phyloP scores from a whole-genome alignment of 2,113 vertebrate species.

The Pygoscelis antarcticus region DNA sequence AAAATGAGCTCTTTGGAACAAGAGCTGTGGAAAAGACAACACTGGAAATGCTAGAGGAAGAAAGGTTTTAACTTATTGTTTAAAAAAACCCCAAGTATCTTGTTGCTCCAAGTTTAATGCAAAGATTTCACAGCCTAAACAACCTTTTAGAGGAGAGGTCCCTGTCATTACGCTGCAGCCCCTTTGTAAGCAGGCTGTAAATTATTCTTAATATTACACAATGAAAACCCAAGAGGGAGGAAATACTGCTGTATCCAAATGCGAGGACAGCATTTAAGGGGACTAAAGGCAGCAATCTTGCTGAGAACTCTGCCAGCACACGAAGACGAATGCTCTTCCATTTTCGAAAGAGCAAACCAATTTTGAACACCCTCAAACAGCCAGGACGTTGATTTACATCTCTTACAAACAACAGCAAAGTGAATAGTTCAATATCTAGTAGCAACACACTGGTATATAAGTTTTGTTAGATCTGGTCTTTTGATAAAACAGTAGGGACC shows the following conservation, averaged over 20 bases:
- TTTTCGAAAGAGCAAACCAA: conserved; percentile 12
- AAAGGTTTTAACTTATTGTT: background rate
- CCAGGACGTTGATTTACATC: background rate
- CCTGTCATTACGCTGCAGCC: fast-evolving
- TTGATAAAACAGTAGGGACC: background rate
- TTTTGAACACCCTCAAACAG: background rate
- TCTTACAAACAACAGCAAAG: background rate
- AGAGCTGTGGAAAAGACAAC: background rate
- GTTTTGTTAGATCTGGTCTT: background rate
- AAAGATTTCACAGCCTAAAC: background rate
- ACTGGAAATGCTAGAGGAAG: background rate
- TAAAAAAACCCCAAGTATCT: background rate
- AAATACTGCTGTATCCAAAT: background rate
- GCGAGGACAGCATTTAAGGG: background rate
- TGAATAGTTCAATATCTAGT: background rate
- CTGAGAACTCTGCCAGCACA: background rate
- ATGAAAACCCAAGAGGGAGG: background rate
- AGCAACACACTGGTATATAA: background rate
- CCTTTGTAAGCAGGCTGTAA: background rate
- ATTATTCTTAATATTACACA: background rate
- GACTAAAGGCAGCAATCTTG: background rate
- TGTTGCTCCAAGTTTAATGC: background rate
- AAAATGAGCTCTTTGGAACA: background rate
- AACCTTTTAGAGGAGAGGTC: background rate
- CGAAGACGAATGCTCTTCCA: background rate